A percentile compares a stretch with the other conserved stretches of the same genome.
phyloP scores from a whole-genome alignment of 2,113 vertebrate species.

The Phrynosoma blainvillii region DNA sequence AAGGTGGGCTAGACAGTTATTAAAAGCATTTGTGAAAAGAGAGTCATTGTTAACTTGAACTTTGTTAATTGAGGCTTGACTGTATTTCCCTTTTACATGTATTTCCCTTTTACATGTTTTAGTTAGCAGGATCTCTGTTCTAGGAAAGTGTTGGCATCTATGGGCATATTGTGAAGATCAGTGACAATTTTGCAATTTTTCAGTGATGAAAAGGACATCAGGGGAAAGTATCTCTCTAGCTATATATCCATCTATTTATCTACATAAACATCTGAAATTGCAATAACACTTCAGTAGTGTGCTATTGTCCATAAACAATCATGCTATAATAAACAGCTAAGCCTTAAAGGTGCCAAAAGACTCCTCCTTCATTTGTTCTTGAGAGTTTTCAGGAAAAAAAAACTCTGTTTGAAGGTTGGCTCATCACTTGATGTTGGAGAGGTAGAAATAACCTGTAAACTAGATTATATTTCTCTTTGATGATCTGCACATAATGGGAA shows the following conservation, averaged over 20 bases:
- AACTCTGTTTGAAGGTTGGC: background rate
- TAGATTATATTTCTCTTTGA: background rate
- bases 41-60: background rate
- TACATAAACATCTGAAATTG: no score
- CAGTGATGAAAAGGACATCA: no score
- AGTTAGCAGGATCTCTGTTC: background rate
- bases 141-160: background rate
- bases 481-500: constrained; percentile 15
- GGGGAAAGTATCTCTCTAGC: no score
- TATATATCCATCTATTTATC: no score
- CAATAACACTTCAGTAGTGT: background rate
- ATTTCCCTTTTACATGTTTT: background rate
- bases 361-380: no score
- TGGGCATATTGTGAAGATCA: no score
- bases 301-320: no score
- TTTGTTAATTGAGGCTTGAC: background rate
- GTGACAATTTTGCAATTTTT: no score
- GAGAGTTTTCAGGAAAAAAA: no score
- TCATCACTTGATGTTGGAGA: background rate
- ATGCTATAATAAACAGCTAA: background rate
- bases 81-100: background rate
- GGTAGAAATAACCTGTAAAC: background rate
- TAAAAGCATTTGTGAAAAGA: background rate
- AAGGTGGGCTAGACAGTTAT: background rate
- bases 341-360: no score